phyloP scores from a whole-genome alignment of 2,888 invertebrate species.

The Amaurobius ferox region DNA sequence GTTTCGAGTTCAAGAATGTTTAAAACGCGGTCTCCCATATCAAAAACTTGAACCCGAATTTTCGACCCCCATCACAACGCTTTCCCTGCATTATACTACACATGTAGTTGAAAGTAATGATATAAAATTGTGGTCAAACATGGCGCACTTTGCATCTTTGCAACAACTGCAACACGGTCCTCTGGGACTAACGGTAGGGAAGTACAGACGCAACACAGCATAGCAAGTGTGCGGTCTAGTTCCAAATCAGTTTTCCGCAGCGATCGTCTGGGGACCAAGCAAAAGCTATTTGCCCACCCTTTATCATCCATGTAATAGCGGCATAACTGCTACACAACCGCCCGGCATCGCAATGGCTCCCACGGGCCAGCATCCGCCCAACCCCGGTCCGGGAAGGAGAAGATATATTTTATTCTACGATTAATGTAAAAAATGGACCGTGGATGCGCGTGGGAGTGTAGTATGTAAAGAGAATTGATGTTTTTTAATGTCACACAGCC shows the following conservation, averaged over 20 bases:
- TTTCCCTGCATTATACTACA: too few species aligned
- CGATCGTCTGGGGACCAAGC: background rate
- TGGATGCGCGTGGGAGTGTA: too few species aligned
- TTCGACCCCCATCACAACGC: too few species aligned
- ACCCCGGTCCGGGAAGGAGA: background rate
- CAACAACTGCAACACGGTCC: background rate
- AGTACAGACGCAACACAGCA: background rate
- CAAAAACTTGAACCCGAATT: too few species aligned
- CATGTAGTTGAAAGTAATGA: too few species aligned
- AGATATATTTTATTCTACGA: constrained; percentile 63
- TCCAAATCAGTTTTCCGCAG: constrained; percentile 60
- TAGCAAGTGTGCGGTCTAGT: background rate
- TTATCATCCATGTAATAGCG: constrained; percentile 70
- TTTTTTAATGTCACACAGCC: too few species aligned
- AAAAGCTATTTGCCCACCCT: constrained; percentile 61
- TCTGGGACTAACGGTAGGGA: background rate
- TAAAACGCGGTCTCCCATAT: too few species aligned
- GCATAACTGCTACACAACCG: constrained; percentile 70
- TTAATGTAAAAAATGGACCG: constrained; percentile 34
- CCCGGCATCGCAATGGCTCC: constrained; percentile 19
- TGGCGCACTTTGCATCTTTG: background rate
- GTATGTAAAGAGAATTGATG: too few species aligned
- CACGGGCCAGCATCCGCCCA: constrained; percentile 47
- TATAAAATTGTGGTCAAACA: background rate
- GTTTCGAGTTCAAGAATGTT: too few species aligned